These are phyloP conservation scores for Pelobates fuscus DNA, from an alignment of 2,113 vertebrate species.

Conservation along the genomic window DNA sequence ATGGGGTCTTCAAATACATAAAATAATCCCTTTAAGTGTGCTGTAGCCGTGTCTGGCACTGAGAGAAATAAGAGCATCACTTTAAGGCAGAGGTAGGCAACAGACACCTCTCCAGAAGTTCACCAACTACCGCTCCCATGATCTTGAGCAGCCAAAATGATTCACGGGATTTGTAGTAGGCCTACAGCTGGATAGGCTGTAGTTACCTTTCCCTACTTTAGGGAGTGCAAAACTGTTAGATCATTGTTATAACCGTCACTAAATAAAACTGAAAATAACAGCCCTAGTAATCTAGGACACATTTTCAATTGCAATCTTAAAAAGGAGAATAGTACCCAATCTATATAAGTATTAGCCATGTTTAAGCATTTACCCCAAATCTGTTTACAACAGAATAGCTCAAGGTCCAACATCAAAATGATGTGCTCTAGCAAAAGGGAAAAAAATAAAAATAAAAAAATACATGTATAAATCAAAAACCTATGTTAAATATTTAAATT, in stretches of 20 bases:
- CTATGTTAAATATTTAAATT: slow-evolving; percentile 90
- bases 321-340: slow-evolving; percentile 75
- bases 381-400: slow-evolving; percentile 82
- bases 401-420: slow-evolving; percentile 75
- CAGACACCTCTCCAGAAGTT: background rate
- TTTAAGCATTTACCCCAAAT: slow-evolving; percentile 75
- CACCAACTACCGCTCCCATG: too few species aligned
- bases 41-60: slow-evolving; percentile 37
- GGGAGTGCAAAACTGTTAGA: slow-evolving; percentile 31
- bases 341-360: slow-evolving; percentile 72
- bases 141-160: too few species aligned
- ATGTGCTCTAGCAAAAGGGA: slow-evolving; percentile 74
- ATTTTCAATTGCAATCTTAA: slow-evolving; percentile 78
- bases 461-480: slow-evolving; percentile 82
- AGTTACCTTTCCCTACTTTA: background rate
- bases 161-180: too few species aligned
- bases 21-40: slow-evolving; percentile 30
- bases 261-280: slow-evolving; percentile 77
- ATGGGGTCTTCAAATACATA: slow-evolving; percentile 68
- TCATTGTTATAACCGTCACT: slow-evolving; percentile 73
- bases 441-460: slow-evolving; percentile 80
- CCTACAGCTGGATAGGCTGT: too few species aligned
- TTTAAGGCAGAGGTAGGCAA: background rate
- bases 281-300: slow-evolving; percentile 72
- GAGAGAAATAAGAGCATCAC: slow-evolving; percentile 36